Evolutionary conservation across 2,797 vertebrate genomes (phyloP).

Genomic region (Rhinophrynus dorsalis): DNA sequence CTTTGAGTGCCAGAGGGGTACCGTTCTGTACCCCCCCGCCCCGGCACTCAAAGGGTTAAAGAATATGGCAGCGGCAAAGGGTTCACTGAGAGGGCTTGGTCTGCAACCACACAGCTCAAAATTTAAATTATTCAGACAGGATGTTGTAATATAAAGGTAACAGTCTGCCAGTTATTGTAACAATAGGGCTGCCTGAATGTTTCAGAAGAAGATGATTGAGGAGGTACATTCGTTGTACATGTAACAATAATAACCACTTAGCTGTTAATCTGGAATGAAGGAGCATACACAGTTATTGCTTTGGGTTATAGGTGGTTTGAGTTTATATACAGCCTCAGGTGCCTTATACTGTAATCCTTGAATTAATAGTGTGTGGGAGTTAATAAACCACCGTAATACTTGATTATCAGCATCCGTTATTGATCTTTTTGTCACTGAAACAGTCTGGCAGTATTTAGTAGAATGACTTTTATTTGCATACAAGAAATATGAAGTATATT

Average conservation of each 20-base stretch:
- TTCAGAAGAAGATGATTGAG: conserved; percentile 34
- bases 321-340: too few species aligned
- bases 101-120: background rate
- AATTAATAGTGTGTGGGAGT: background rate
- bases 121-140: conserved; percentile 52
- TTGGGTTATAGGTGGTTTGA: too few species aligned
- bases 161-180: conserved; percentile 15
- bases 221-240: background rate
- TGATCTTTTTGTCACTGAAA: conserved; percentile 9
- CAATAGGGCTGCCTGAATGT: conserved; percentile 27
- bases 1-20: too few species aligned
- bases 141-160: conserved; percentile 14
- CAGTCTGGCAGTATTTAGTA: too few species aligned
- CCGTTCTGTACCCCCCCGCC: background rate
- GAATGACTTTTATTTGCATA: too few species aligned
- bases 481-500: too few species aligned
- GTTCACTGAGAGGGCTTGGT: background rate
- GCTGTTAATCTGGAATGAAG: background rate
- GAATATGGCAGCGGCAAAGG: background rate
- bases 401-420: background rate
- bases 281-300: too few species aligned
- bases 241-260: conserved; percentile 1
- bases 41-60: too few species aligned
- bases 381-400: background rate
- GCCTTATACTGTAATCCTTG: too few species aligned